Conservation (phyloP, 2,113 vertebrate genomes). For the Aix galericulata region DNA sequence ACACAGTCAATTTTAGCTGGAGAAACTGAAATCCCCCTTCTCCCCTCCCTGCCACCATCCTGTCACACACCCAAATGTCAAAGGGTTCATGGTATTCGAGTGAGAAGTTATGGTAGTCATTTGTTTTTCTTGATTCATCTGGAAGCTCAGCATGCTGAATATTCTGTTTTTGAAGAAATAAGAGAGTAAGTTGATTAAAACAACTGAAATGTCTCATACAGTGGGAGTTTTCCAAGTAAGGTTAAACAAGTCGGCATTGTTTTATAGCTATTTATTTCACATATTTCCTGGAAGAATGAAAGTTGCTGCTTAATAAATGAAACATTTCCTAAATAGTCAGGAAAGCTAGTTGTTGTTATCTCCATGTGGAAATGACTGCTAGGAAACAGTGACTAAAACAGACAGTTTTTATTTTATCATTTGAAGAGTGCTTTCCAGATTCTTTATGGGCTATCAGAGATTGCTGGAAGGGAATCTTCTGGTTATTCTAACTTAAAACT, state of each 20-base stretch:
- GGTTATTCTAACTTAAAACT: background rate
- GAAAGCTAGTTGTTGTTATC: background rate
- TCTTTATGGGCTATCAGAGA: background rate
- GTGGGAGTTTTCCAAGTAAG: background rate
- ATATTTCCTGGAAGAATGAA: background rate
- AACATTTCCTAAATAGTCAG: background rate
- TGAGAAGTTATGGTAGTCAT: background rate
- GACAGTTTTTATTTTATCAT: background rate
- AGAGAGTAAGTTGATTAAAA: background rate
- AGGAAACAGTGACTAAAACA: background rate
- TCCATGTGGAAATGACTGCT: background rate
- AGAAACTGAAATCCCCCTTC: background rate
- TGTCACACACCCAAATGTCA: background rate
- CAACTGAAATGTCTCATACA: background rate
- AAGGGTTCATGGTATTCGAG: background rate
- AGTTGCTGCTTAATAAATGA: background rate
- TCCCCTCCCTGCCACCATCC: background rate
- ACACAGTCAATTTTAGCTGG: background rate
- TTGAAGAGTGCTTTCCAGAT: background rate
- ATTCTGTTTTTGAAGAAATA: background rate
- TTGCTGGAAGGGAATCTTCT: background rate
- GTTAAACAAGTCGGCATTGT: background rate
- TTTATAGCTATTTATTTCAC: background rate
- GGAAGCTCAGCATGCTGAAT: background rate
- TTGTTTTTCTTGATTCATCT: background rate